Evolutionary conservation across 2,888 invertebrate genomes (phyloP).

Genomic region (Subacronicta megacephala): DNA sequence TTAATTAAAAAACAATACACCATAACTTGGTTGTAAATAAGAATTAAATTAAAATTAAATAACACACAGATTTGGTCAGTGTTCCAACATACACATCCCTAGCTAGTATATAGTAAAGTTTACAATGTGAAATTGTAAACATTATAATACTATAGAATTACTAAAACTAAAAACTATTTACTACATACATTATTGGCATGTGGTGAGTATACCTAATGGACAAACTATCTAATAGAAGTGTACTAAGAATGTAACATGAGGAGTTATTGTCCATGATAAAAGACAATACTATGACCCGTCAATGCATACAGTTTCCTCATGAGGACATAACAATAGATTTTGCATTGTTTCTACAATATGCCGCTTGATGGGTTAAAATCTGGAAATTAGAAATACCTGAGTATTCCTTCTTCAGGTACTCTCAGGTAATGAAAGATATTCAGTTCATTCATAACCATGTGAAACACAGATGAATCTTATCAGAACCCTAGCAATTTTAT

Average conservation of each 20-base stretch:
- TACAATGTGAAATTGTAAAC: constrained; percentile 10
- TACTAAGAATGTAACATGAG: neutral
- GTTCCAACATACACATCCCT: constrained; percentile 18
- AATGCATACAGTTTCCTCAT: too few relatives aligned
- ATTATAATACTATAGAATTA: constrained; percentile 8
- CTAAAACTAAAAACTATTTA: constrained; percentile 18
- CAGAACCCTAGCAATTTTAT: neutral
- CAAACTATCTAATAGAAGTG: neutral
- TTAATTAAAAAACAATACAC: constrained; percentile 13
- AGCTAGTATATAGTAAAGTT: constrained; percentile 9
- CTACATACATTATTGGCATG: constrained; percentile 16
- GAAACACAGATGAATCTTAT: neutral
- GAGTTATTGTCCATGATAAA: neutral
- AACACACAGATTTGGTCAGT: constrained; percentile 39
- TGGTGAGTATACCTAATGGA: constrained; percentile 3
- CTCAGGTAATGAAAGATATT: neutral
- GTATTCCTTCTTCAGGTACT: neutral
- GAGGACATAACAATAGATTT: too few relatives aligned
- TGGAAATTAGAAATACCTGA: neutral
- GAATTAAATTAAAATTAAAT: constrained; percentile 28
- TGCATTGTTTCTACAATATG: too few relatives aligned
- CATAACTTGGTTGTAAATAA: constrained; percentile 10
- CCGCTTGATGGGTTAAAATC: too few relatives aligned
- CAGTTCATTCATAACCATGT: neutral
- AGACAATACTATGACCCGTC: too few relatives aligned